phyloP scores from a whole-genome alignment of 2,888 invertebrate genomes.

The Deilephila elpenor region DNA sequence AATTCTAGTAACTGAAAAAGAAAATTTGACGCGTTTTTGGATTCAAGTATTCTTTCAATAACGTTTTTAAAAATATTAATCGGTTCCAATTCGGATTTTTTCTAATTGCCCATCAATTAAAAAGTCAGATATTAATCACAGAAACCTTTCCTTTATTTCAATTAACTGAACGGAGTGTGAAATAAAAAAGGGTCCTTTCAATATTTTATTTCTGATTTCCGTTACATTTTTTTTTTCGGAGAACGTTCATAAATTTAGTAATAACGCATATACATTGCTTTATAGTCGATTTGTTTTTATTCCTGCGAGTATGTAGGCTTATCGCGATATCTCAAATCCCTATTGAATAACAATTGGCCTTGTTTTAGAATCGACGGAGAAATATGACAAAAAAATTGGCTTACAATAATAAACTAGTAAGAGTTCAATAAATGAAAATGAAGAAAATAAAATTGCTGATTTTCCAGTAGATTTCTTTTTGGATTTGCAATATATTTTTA shows the following conservation, averaged over 20 bases:
- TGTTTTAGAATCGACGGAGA: too few species aligned
- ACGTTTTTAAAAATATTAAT: not conserved
- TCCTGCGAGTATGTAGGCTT: not conserved
- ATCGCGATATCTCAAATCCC: not conserved
- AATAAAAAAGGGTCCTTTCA: constrained; percentile 22
- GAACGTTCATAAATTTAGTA: constrained; percentile 15
- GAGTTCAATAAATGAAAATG: too few species aligned
- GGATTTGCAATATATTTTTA: too few species aligned
- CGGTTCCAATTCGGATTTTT: not conserved
- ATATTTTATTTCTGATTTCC: constrained; percentile 19
- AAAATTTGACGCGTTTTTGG: too few species aligned
- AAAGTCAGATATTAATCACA: constrained; percentile 27
- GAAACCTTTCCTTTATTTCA: constrained; percentile 28
- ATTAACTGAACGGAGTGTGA: constrained; percentile 12
- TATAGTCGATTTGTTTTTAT: constrained; percentile 37
- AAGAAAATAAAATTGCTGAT: too few species aligned
- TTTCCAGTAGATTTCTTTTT: too few species aligned
- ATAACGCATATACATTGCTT: constrained; percentile 43
- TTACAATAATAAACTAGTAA: too few species aligned
- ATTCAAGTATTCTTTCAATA: not conserved
- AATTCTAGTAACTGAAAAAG: too few species aligned
- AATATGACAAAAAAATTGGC: too few species aligned
- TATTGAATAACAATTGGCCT: too few species aligned
- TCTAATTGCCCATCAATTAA: constrained; percentile 28
- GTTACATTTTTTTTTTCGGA: not conserved